A percentile compares a stretch with the other conserved stretches of the same genome.
These are phyloP conservation scores for Balearica regulorum DNA, from an alignment of 2,797 vertebrate species.

Conservation along the genomic window DNA sequence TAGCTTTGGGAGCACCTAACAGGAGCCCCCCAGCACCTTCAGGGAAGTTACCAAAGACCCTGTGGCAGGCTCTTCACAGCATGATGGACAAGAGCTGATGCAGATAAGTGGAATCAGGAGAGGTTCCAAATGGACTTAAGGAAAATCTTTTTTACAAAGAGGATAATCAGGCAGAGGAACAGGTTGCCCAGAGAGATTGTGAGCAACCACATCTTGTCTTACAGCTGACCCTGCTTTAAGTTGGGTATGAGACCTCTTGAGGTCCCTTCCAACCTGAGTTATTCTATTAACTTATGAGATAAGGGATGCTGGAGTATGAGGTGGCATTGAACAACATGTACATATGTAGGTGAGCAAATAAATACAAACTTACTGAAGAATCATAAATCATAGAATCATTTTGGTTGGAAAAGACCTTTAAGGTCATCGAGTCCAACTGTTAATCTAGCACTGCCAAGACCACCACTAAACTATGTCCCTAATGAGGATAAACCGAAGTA, in stretches of 20 bases:
- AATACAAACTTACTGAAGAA: background rate
- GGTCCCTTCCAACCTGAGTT: background rate
- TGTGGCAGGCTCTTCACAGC: background rate
- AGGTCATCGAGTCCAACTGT: too few species aligned
- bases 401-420: too few species aligned
- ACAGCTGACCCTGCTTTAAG: background rate
- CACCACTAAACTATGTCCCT: too few species aligned
- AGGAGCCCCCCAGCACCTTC: accelerated
- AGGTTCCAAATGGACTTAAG: background rate
- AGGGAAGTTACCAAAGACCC: background rate
- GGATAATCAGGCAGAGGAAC: background rate
- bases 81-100: background rate
- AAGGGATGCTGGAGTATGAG: background rate
- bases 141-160: background rate
- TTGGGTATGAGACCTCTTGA: background rate
- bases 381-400: too few species aligned
- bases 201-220: background rate
- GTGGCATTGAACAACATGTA: background rate
- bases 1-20: background rate
- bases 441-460: too few species aligned
- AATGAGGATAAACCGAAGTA: background rate
- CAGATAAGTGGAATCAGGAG: background rate
- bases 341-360: background rate
- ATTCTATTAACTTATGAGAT: background rate
- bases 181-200: background rate